A percentile compares a stretch with the other conserved stretches of the same genome.
phyloP scores from a whole-genome alignment of 2,888 invertebrate genomes.

The Dione vanillae region DNA sequence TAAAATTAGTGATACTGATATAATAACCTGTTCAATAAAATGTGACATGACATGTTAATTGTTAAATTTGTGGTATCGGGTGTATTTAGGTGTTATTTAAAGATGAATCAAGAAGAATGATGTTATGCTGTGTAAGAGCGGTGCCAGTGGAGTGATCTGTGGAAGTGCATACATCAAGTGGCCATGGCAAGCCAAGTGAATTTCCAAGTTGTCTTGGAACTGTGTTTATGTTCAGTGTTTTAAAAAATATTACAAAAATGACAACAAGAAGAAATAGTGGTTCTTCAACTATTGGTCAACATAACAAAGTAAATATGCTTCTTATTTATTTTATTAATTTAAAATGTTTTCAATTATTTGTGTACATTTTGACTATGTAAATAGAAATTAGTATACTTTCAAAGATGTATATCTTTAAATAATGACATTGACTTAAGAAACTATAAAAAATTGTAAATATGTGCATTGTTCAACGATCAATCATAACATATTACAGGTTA shows the following conservation, averaged over 20 bases:
- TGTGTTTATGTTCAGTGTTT: slow-evolving; percentile 67
- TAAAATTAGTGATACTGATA: slow-evolving; percentile 80
- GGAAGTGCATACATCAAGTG: slow-evolving; percentile 59
- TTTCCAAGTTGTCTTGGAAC: slow-evolving; percentile 59
- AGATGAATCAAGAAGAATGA: slow-evolving; percentile 68
- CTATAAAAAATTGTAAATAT: background rate
- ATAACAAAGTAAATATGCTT: slow-evolving; percentile 76
- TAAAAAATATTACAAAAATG: slow-evolving; percentile 43
- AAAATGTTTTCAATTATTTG: slow-evolving; percentile 58
- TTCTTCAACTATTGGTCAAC: slow-evolving; percentile 56
- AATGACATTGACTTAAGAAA: background rate
- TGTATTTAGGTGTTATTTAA: slow-evolving; percentile 74
- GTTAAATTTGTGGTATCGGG: slow-evolving; percentile 72
- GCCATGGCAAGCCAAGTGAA: slow-evolving; percentile 53
- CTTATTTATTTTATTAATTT: slow-evolving; percentile 59
- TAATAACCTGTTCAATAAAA: slow-evolving; percentile 62
- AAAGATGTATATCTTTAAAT: background rate
- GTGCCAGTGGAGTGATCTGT: slow-evolving; percentile 73
- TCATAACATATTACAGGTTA: background rate
- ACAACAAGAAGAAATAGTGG: slow-evolving; percentile 51
- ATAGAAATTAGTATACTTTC: background rate
- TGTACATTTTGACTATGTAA: slow-evolving; percentile 48
- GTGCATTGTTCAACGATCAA: background rate
- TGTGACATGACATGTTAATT: slow-evolving; percentile 63
- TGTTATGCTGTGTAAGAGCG: slow-evolving; percentile 64